Base-by-base conservation (phyloP, 64 coral and sea anemone species). In the Platygyra sinensis region DNA sequence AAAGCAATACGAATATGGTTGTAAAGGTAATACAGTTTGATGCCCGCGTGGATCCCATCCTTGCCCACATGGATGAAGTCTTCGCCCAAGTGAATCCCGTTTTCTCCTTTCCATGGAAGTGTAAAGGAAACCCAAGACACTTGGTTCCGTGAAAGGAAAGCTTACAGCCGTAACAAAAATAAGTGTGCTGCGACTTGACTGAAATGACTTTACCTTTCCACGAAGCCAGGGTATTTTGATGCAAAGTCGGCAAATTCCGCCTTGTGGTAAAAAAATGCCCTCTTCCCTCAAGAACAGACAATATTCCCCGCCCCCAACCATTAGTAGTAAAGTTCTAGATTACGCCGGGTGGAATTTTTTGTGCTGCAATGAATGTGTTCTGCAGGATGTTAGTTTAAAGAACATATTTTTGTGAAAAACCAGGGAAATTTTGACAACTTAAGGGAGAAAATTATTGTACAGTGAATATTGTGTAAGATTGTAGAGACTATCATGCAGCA, bases 331-430 rank as follows among this genome's bases (percentile, higher is more conserved):
- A 1, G 15, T 18, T 10, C 6, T 12, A 52, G 16, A 29, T 60
- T 60, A 25, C 11, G 33, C 33, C 33, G 33, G n/a, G 24, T 59
- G 24, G 28, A 24, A 15, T 17, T 62, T 62, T n/a, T 17, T 69
- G 13, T 29, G 32, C n/a, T 4, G 36, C 36, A 14, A 62, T 32
- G 19, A 31, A 69, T 12, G 20, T 64, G 13, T 71, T 71, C 32
- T 42, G 24, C 12, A 2, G 24, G 39, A 24, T 85, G 9, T 82
- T 29, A 9, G 38, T 67, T n/a, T 31, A 72, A 50, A 24, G 24
- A 85, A 28, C 12, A 24, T 85, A 85, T 85, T 71, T 85, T 85
- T 85, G 62, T 72, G 36, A 72, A 85, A 18, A 29, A 83, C 32
- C 15, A 11, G 60, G 11, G 14, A 38, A 28, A 50, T 17, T 51